Percentiles rank a stretch among this genome's conserved stretches.
Conservation (phyloP, 1,140 invertebrate genomes). For the Drosophila tsacasi region DNA sequence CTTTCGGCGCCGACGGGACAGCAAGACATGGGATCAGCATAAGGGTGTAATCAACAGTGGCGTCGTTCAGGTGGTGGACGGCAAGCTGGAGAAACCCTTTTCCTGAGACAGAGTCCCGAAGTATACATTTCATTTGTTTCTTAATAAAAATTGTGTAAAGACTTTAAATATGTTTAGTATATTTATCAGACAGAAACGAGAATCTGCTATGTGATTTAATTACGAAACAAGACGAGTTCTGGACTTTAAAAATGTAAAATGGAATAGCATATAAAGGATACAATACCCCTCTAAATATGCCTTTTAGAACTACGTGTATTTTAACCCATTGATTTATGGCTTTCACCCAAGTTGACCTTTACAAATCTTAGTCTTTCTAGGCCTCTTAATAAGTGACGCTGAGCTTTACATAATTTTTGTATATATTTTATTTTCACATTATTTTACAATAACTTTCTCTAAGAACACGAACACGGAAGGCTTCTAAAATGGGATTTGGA, state of each 20-base stretch:
- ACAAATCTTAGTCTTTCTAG: no score
- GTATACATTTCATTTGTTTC: not conserved
- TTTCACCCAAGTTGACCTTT: no score
- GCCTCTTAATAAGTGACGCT: not conserved
- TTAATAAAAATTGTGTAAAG: constrained; percentile 4
- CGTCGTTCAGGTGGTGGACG: constrained; percentile 64
- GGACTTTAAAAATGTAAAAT: no score
- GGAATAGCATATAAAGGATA: no score
- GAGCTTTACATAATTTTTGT: not conserved
- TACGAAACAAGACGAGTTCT: no score
- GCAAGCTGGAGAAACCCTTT: constrained; percentile 76
- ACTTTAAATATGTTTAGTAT: no score
- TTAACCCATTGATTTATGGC: no score
- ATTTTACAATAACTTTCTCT: constrained; percentile 19
- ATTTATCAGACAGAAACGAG: no score
- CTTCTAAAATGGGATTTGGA: not conserved
- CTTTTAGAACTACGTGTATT: no score
- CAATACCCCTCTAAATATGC: no score
- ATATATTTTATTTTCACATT: constrained; percentile 9
- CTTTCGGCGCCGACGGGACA: constrained; percentile 64
- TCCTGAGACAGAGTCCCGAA: constrained; percentile 30
- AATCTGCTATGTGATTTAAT: no score
- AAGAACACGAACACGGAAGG: constrained; percentile 51
- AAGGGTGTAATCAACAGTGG: constrained; percentile 40
- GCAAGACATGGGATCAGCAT: constrained; percentile 16